A percentile compares a stretch with the other conserved stretches of the same genome.
Evolutionary conservation across 2,888 invertebrate genomes (phyloP).

Genomic region (Hemistola chrysoprasaria): DNA sequence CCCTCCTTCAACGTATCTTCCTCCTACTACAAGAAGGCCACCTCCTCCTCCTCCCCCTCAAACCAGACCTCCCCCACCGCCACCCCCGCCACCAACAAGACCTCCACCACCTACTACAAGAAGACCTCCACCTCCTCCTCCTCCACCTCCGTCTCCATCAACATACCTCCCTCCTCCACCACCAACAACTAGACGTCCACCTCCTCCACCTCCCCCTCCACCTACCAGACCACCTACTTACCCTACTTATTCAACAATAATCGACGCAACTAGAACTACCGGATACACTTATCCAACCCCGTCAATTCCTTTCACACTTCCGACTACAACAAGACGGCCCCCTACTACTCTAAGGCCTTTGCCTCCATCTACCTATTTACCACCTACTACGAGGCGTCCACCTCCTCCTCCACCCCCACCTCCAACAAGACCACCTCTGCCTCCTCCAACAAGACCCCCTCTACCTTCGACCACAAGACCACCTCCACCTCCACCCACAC

Average conservation of each 20-base stretch:
- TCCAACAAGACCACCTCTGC: conserved; percentile 23
- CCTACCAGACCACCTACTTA: conserved; percentile 8
- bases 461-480: conserved; percentile 12
- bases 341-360: conserved; percentile 27
- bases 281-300: conserved; percentile 55
- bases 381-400: conserved; percentile 22
- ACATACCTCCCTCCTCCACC: conserved; percentile 17
- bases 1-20: conserved; percentile 26
- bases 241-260: conserved; percentile 32
- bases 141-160: conserved; percentile 21
- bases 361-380: conserved; percentile 26
- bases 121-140: conserved; percentile 19
- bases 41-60: conserved; percentile 30
- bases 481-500: conserved; percentile 14
- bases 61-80: conserved; percentile 25
- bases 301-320: conserved; percentile 46
- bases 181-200: conserved; percentile 20
- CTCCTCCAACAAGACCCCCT: conserved; percentile 16
- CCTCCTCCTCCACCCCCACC: conserved; percentile 27
- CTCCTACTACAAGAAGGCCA: conserved; percentile 22
- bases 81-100: conserved; percentile 33
- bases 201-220: conserved; percentile 15
- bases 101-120: conserved; percentile 26
- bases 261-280: conserved; percentile 41
- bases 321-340: conserved; percentile 25